A percentile compares a stretch with the other conserved stretches of the same genome.
Evolutionary conservation across 2,113 vertebrate genomes (phyloP).

Genomic region (Pteruthius melanotis): DNA sequence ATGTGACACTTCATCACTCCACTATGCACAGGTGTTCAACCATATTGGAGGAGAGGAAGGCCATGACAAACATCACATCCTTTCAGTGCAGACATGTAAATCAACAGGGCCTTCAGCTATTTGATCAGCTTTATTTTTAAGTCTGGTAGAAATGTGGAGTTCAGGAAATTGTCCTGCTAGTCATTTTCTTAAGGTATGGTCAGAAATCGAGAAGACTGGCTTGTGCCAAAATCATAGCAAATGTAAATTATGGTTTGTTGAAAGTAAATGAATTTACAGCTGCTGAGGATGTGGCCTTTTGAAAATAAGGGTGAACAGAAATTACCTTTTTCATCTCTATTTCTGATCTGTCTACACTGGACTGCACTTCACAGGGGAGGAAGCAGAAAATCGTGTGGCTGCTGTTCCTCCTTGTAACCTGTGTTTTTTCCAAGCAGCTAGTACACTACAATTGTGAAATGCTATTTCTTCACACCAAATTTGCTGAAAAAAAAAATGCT

Average conservation of each 20-base stretch:
- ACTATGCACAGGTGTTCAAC: neutral
- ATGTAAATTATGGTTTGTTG: neutral
- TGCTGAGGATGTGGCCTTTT: neutral
- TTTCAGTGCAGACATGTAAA: neutral
- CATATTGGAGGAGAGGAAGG: neutral
- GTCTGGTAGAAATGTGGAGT: neutral
- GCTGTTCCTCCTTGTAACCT: neutral
- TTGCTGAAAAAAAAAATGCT: neutral
- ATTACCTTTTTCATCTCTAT: neutral
- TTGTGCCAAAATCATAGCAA: neutral
- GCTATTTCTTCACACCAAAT: neutral
- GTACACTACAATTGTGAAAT: neutral
- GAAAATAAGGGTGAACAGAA: neutral
- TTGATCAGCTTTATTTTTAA: constrained; percentile 57
- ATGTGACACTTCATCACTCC: neutral
- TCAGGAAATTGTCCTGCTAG: neutral
- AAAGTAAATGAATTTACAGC: neutral
- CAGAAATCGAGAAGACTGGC: neutral
- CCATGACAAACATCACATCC: neutral
- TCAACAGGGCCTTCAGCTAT: neutral
- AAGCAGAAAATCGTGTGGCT: neutral
- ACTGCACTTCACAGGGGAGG: neutral
- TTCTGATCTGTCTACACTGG: neutral
- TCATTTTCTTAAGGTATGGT: neutral
- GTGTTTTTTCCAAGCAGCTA: neutral